phyloP scores from a whole-genome alignment of 2,888 invertebrate genomes.

The Zaprionus bogoriensis region DNA sequence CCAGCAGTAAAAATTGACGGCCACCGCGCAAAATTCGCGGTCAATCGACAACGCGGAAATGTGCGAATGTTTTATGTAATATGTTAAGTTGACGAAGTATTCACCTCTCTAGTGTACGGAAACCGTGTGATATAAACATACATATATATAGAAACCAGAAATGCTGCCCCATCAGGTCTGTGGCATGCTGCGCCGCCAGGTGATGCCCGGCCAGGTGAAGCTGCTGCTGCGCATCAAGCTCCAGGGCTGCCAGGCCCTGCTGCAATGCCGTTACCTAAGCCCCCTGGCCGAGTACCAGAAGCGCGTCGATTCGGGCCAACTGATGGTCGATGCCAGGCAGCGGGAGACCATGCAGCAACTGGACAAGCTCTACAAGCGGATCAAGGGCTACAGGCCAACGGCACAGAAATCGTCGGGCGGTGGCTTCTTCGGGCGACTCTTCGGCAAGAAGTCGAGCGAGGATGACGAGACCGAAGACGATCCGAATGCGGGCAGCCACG shows the following conservation, averaged over 20 bases:
- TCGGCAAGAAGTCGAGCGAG: slow-evolving; percentile 24
- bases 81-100: slow-evolving; percentile 54
- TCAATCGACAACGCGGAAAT: slow-evolving; percentile 50
- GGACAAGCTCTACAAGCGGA: slow-evolving; percentile 86
- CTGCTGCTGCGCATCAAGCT: slow-evolving; percentile 22
- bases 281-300: slow-evolving; percentile 85
- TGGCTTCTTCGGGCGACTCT: slow-evolving; percentile 57
- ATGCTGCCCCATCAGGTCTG: slow-evolving; percentile 47
- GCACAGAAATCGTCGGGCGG: slow-evolving; percentile 21
- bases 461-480: slow-evolving; percentile 50
- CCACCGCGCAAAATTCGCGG: slow-evolving; percentile 59
- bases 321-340: slow-evolving; percentile 89
- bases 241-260: slow-evolving; percentile 58
- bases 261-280: slow-evolving; percentile 41
- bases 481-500: slow-evolving; percentile 60
- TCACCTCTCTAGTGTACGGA: slow-evolving; percentile 13
- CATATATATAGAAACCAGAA: slow-evolving; percentile 13
- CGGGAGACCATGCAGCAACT: slow-evolving; percentile 87
- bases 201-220: slow-evolving; percentile 30
- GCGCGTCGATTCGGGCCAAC: slow-evolving; percentile 85
- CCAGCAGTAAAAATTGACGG: slow-evolving; percentile 52
- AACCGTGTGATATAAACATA: slow-evolving; percentile 22
- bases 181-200: slow-evolving; percentile 23
- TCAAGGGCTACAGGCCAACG: slow-evolving; percentile 68
- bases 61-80: slow-evolving; percentile 54